These are phyloP conservation scores for Numenius arquata DNA, from an alignment of 2,113 vertebrate genomes.

Conservation along the genomic window DNA sequence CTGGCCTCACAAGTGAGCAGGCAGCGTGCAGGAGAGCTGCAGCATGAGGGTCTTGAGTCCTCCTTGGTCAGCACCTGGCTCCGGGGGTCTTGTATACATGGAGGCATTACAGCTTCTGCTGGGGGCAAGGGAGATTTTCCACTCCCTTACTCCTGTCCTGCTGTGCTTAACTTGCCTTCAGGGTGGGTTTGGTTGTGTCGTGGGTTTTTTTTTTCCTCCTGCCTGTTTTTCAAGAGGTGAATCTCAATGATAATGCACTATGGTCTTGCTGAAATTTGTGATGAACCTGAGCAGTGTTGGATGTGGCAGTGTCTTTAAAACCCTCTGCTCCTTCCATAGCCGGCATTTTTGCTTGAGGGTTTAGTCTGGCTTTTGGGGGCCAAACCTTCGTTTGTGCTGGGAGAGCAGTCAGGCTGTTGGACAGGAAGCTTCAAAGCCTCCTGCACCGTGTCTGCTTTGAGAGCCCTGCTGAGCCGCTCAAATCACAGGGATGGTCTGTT, in stretches of 20 bases:
- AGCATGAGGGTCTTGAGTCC: neutral
- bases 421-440: neutral
- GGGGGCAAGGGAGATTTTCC: neutral
- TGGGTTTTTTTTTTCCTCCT: no score
- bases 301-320: neutral
- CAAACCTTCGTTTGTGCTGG: neutral
- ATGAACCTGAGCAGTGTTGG: no score
- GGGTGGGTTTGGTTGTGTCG: no score
- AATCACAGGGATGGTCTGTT: neutral
- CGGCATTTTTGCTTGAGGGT: neutral
- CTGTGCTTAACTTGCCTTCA: neutral
- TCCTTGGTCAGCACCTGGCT: no score
- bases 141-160: neutral
- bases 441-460: neutral
- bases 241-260: no score
- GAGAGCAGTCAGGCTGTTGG: neutral
- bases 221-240: no score
- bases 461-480: neutral
- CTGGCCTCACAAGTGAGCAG: constrained; percentile 84
- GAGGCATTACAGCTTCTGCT: neutral
- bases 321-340: neutral
- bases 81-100: neutral
- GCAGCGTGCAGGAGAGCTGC: neutral
- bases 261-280: no score
- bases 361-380: neutral